Evolutionary conservation across 2,797 vertebrate species (phyloP).

Genomic region (Eulemur mongoz): DNA sequence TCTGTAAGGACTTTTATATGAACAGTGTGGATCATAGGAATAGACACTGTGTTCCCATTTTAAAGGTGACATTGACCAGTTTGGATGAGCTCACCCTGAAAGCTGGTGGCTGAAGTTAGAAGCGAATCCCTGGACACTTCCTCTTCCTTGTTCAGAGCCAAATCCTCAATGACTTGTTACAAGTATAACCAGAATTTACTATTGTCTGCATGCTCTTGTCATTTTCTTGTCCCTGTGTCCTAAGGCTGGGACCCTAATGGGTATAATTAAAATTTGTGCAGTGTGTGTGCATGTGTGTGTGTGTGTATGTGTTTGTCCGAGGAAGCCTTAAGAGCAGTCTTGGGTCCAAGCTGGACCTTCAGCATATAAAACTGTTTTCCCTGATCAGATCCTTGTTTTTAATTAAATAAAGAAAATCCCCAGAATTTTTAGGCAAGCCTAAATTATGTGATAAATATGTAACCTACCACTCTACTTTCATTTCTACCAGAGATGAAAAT

Average conservation of each 20-base stretch:
- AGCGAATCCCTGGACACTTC: background rate
- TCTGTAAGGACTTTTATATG: background rate
- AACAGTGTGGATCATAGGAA: background rate
- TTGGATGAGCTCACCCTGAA: background rate
- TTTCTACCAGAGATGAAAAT: constrained; percentile 61
- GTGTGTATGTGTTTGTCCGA: background rate
- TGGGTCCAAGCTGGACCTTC: background rate
- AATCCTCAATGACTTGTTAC: background rate
- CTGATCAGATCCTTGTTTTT: constrained; percentile 43
- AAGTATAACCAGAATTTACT: background rate
- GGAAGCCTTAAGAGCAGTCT: background rate
- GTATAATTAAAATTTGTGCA: background rate
- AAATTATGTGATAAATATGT: constrained; percentile 46
- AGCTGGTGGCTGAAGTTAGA: background rate
- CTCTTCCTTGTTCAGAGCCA: background rate
- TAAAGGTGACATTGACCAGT: background rate
- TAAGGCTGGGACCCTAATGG: background rate
- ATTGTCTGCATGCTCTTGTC: background rate
- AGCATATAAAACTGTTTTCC: constrained; percentile 1
- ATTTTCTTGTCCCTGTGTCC: background rate
- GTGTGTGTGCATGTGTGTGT: background rate
- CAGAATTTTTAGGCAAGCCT: constrained; percentile 28
- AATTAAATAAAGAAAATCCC: constrained; percentile 57
- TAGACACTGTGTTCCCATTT: background rate
- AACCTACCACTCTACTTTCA: constrained; percentile 36